Conservation (phyloP, 2,113 vertebrate species). For the Microcebus ravelobensis region DNA sequence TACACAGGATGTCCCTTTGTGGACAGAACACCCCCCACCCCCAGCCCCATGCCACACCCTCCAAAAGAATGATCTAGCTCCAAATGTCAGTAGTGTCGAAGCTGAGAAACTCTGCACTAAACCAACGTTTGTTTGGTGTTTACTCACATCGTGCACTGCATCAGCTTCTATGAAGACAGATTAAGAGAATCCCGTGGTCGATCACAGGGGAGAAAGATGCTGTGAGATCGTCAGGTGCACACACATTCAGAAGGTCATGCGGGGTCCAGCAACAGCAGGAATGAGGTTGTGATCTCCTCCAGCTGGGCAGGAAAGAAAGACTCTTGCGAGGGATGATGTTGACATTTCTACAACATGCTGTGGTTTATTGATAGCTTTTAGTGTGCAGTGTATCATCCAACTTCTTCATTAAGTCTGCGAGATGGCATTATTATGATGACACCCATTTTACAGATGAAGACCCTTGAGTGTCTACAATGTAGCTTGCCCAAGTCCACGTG, state of each 20-base stretch:
- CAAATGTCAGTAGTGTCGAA: fast-evolving
- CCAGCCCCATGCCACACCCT: background rate
- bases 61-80: fast-evolving
- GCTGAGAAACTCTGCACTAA: no score
- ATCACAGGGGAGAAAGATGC: fast-evolving
- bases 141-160: fast-evolving
- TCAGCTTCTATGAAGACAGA: background rate
- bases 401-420: background rate
- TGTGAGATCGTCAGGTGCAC: fast-evolving
- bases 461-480: fast-evolving
- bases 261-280: background rate
- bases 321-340: fast-evolving
- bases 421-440: background rate
- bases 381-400: fast-evolving
- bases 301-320: background rate
- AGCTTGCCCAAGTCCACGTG: background rate
- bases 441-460: background rate
- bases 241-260: background rate
- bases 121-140: background rate
- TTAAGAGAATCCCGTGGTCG: fast-evolving
- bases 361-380: background rate
- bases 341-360: fast-evolving
- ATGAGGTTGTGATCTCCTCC: background rate
- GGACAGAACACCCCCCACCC: no score
- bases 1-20: no score